These are phyloP conservation scores for Etia nguti DNA, from an alignment of 2,113 vertebrate genomes.

Conservation along the genomic window DNA sequence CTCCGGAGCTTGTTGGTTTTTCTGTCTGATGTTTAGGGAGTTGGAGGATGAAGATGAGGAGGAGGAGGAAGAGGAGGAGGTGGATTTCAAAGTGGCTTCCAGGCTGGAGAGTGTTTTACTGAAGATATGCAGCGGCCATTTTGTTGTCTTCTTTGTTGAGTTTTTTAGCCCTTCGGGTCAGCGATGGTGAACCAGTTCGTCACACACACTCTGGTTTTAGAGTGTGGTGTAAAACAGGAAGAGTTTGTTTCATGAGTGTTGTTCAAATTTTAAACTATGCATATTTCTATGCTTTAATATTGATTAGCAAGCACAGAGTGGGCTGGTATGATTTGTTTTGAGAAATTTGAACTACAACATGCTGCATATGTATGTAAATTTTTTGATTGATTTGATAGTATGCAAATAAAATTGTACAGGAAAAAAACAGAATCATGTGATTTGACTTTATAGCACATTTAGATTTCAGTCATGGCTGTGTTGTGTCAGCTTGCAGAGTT, in stretches of 20 bases:
- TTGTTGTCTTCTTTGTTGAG: constrained; percentile 1
- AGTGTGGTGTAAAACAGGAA: neutral
- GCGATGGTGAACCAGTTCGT: neutral
- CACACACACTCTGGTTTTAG: neutral
- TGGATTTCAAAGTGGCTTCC: constrained; percentile 31
- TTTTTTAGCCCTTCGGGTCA: neutral
- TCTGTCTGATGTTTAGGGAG: constrained; percentile 25
- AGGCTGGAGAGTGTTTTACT: constrained; percentile 46
- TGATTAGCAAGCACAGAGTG: neutral
- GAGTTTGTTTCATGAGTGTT: neutral
- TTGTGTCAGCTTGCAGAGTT: neutral
- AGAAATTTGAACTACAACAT: neutral
- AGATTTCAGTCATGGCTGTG: neutral
- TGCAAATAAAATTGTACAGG: neutral
- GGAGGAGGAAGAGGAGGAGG: constrained; percentile 2
- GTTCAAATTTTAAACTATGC: neutral
- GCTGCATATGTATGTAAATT: neutral
- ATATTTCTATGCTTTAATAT: neutral
- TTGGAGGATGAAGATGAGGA: constrained; percentile 3
- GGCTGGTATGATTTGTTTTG: neutral
- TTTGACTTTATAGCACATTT: neutral
- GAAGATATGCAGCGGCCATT: constrained; percentile 41
- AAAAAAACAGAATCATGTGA: neutral
- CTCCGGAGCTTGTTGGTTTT: constrained; percentile 30
- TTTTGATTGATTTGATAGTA: neutral